These are phyloP conservation scores for Sphyrna mokarran DNA, from an alignment of 2,113 vertebrate genomes.

Conservation along the genomic window DNA sequence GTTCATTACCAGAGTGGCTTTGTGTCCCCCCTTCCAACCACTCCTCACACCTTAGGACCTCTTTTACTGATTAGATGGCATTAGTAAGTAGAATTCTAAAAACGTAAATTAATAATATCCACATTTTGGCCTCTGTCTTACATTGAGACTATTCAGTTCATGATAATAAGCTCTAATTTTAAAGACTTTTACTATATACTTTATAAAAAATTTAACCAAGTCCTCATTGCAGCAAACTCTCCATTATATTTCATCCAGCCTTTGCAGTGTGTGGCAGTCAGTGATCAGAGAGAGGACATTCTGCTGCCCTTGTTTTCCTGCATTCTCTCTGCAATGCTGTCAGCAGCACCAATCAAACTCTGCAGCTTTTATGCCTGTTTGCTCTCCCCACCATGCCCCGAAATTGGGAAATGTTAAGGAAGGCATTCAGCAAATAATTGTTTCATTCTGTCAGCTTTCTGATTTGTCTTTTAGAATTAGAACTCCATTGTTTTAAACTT, in stretches of 20 bases:
- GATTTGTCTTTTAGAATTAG: neutral
- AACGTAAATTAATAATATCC: neutral
- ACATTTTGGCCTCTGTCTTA: neutral
- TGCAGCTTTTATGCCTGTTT: neutral
- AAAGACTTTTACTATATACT: neutral
- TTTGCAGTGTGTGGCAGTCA: neutral
- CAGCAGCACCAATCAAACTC: neutral
- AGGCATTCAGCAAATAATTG: neutral
- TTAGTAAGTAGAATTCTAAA: neutral
- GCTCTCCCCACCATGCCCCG: neutral
- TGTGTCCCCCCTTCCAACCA: neutral
- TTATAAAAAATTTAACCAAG: neutral
- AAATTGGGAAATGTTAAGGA: neutral
- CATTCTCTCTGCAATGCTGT: neutral
- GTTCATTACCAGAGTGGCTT: neutral
- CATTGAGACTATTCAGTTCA: neutral
- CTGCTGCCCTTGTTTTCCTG: neutral
- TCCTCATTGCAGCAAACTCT: neutral
- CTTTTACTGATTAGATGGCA: neutral
- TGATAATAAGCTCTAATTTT: neutral
- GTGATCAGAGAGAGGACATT: neutral
- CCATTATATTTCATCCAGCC: neutral
- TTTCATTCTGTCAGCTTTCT: neutral
- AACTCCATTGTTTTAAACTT: neutral
- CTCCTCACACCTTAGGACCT: neutral